Conservation (phyloP, 1,140 invertebrate species). For the Whitmania pigra region DNA sequence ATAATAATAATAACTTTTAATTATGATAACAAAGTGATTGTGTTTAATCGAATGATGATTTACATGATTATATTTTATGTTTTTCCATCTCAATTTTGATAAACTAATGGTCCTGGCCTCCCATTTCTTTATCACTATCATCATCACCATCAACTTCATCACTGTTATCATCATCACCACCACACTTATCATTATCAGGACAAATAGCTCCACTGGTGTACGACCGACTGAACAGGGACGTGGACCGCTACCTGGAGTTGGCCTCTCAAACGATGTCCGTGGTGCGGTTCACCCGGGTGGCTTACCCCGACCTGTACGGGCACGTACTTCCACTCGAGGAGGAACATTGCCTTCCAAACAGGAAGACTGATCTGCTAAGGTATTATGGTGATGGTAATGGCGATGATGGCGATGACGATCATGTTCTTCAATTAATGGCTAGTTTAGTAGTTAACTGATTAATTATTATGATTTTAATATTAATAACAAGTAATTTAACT, state of each 20-base stretch:
- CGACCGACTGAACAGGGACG: slow-evolving; percentile 7
- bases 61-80: too few relatives aligned
- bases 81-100: too few relatives aligned
- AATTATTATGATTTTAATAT: too few relatives aligned
- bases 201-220: too few relatives aligned
- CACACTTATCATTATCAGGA: too few relatives aligned
- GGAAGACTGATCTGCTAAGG: slow-evolving; percentile 41
- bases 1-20: too few relatives aligned
- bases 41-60: too few relatives aligned
- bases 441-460: background rate
- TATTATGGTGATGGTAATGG: slow-evolving; percentile 20
- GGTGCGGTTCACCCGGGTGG: slow-evolving; percentile 37
- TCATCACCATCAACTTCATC: too few relatives aligned
- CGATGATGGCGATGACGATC: background rate
- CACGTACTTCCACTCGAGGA: slow-evolving; percentile 26
- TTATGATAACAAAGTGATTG: too few relatives aligned
- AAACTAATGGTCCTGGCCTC: too few relatives aligned
- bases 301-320: slow-evolving; percentile 39
- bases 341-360: slow-evolving; percentile 32
- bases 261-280: slow-evolving; percentile 34
- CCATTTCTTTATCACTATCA: too few relatives aligned
- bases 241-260: slow-evolving; percentile 30
- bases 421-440: background rate
- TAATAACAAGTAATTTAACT: background rate
- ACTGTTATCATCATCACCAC: too few relatives aligned